Evolutionary conservation across 2,797 vertebrate genomes (phyloP), one percentile per base, ranked within the genome.

Genomic region (Argya squamiceps): DNA sequence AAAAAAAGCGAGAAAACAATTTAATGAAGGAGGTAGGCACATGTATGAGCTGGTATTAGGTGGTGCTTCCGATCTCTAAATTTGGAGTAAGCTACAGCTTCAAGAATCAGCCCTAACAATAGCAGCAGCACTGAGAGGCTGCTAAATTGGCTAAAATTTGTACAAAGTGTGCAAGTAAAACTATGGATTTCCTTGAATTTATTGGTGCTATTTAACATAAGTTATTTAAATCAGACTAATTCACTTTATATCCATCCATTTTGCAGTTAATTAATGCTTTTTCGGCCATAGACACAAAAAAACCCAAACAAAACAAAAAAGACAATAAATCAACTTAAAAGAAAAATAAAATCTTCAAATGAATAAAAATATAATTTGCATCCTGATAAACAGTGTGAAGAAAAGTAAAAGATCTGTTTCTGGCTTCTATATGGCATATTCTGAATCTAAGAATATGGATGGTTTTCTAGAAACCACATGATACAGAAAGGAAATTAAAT

Each of bases 11-110:
- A 91, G 18, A 3, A 80, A 76, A 77, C 20, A 46, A 26, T 81
- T 67, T 81, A 46, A 59, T 65, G 49, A 81, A 43, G 20, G 13
- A 86, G 1, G 12, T 16, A 70, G 44, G n/a, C 34, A 58, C 3
- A 32, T 9, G 9, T 36, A 41, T 29, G 27, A 59, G 8, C 10
- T 56, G 5, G 27, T 36, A 67, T 17, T 32, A 70, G 13, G 37
- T 55, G 6, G 7, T 55, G 7, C 8, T 81, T 78, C 47, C 4
- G 1, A 1, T 71, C 29, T 68, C 82, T 26, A 1, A 0, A 41
- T 74, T 56, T 63, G 32, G 20, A 79, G 26, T 39, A 69, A 39
- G 22, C 3, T 58, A 41, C 39, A 76, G 34, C 23, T 70, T 78
- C 49, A 78, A 47, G 39, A 67, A 89, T 14, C 41, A 75, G 10